A percentile compares a stretch with the other conserved stretches of the same genome.
phyloP scores from a whole-genome alignment of 2,797 vertebrate genomes.

The Heterohyrax brucei region DNA sequence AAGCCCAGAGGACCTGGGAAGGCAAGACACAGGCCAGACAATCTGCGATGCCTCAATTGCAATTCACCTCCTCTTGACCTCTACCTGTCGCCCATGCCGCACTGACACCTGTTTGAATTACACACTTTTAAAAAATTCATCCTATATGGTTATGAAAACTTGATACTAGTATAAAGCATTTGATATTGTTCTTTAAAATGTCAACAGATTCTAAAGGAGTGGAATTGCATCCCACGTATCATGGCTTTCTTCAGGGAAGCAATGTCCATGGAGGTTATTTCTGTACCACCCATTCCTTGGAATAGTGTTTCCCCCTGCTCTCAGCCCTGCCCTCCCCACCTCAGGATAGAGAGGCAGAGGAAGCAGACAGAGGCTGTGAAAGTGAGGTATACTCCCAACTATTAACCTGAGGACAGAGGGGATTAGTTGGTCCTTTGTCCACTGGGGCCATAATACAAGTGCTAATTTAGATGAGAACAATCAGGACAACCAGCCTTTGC shows the following conservation, averaged over 20 bases:
- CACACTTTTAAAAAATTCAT: conserved; percentile 74
- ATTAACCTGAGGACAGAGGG: background rate
- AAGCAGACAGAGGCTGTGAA: background rate
- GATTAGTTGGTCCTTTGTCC: background rate
- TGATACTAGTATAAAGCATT: conserved; percentile 41
- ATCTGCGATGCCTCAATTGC: fast-evolving
- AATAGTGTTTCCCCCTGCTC: too few species aligned
- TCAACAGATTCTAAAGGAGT: background rate
- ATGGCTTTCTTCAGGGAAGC: background rate
- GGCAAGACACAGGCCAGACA: fast-evolving
- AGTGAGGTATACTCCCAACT: background rate
- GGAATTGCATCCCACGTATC: background rate
- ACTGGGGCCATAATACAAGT: background rate
- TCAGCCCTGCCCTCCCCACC: background rate
- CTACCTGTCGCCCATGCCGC: fast-evolving
- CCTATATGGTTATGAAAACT: conserved; percentile 61
- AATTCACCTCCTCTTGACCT: conserved; percentile 15
- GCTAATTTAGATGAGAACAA: background rate
- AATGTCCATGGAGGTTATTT: fast-evolving
- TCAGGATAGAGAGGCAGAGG: background rate
- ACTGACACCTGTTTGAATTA: conserved; percentile 33
- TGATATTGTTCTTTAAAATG: conserved; percentile 52
- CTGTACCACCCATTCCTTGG: fast-evolving
- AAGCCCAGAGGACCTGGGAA: background rate
- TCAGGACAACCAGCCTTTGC: background rate